Conservation (phyloP, 1,140 invertebrate species). For the Bombus waltoni region DNA sequence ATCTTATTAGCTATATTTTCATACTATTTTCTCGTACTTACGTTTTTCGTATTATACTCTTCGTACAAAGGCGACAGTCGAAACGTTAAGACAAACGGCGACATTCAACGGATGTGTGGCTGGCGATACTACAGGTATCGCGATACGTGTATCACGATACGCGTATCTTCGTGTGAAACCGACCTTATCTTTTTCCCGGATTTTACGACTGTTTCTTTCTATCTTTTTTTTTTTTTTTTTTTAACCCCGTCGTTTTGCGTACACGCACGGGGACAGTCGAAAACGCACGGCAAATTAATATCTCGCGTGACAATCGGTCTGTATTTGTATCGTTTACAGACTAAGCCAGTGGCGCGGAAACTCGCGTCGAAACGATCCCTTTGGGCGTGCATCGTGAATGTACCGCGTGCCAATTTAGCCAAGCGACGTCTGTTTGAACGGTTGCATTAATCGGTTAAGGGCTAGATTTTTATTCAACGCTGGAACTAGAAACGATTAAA, state of each 20-base stretch:
- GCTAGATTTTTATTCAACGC: neutral
- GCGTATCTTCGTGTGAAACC: no score
- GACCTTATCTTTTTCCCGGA: neutral
- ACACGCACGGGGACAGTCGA: constrained; percentile 44
- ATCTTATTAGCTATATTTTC: no score
- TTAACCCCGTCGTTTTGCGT: neutral
- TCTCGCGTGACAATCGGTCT: neutral
- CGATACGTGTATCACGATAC: no score
- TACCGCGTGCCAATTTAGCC: constrained; percentile 63
- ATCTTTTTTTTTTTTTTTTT: neutral
- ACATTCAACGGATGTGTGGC: no score
- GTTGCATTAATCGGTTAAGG: neutral
- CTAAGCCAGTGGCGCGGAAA: constrained; percentile 59
- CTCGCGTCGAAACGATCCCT: constrained; percentile 72
- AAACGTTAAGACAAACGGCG: no score
- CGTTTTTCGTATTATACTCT: no score
- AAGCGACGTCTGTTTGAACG: constrained; percentile 62
- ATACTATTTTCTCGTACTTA: no score
- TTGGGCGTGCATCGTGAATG: constrained; percentile 25
- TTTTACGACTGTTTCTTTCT: neutral
- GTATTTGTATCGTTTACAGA: constrained; percentile 51
- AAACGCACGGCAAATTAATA: constrained; percentile 58
- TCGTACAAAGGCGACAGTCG: no score
- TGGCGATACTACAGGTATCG: no score
- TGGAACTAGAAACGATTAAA: neutral